Evolutionary conservation across 2,113 vertebrate genomes (phyloP).

Genomic region (Elanoides forficatus): DNA sequence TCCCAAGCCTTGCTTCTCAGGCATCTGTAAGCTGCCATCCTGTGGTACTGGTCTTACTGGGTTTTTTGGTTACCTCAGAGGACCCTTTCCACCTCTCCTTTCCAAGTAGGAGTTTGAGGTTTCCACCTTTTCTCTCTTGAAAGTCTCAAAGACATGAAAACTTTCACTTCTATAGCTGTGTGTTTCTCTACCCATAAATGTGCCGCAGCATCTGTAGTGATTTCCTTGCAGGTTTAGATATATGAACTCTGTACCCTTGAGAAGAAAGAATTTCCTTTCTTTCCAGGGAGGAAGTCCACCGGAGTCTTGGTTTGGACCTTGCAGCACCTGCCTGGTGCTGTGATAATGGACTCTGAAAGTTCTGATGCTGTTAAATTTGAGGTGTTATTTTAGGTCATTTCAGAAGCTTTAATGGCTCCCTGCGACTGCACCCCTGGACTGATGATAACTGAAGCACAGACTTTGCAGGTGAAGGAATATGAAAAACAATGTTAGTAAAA

Average conservation of each 20-base stretch:
- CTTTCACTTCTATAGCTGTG: not conserved
- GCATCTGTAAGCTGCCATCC: not conserved
- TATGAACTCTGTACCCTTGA: not conserved
- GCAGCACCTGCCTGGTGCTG: not conserved
- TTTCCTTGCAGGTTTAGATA: not conserved
- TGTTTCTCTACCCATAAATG: not conserved
- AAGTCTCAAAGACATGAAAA: not conserved
- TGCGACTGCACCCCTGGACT: not conserved
- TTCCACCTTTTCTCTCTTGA: not conserved
- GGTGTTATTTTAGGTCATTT: constrained; percentile 14
- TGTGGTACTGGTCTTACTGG: not conserved
- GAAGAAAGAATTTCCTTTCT: not conserved
- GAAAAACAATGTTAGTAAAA: not conserved
- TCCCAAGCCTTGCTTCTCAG: not conserved
- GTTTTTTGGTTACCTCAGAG: not conserved
- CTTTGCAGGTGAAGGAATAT: not conserved
- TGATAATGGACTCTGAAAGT: constrained; percentile 23
- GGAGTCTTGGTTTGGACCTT: not conserved
- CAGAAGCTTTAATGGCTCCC: not conserved
- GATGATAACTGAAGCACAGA: not conserved
- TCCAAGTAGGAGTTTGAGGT: not conserved
- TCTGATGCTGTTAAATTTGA: not conserved
- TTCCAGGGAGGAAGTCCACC: not conserved
- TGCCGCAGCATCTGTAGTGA: not conserved
- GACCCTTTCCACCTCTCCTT: not conserved